Evolutionary conservation across 1,140 invertebrate species (phyloP).

Genomic region (Sarcophaga bullata): DNA sequence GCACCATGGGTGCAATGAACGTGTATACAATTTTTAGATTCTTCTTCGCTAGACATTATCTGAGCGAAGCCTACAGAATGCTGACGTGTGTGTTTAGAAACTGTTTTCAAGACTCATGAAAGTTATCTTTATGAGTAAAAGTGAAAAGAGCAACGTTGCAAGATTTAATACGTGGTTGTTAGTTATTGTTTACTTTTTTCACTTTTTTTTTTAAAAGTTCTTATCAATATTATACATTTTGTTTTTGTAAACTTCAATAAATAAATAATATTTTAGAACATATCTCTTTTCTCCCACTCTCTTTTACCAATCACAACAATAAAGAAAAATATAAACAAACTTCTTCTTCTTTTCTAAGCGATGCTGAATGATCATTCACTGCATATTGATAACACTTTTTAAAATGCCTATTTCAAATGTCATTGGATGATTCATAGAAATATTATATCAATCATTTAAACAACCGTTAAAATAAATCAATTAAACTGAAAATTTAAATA

Average conservation of each 20-base stretch:
- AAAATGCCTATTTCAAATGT: too few relatives aligned
- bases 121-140: too few relatives aligned
- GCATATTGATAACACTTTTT: neutral
- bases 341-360: neutral
- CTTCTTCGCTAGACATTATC: neutral
- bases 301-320: neutral
- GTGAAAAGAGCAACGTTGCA: neutral
- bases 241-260: neutral
- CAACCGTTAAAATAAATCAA: too few relatives aligned
- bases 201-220: neutral
- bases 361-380: neutral
- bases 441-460: too few relatives aligned
- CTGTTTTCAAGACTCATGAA: neutral
- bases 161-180: neutral
- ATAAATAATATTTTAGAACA: neutral
- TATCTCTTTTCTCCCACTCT: neutral
- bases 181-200: neutral
- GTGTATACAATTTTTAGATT: neutral
- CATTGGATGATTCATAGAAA: too few relatives aligned
- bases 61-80: neutral
- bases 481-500: too few relatives aligned
- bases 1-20: neutral
- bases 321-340: neutral
- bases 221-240: conserved; percentile 7
- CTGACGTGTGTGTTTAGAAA: conserved; percentile 12